phyloP scores from a whole-genome alignment of 2,113 vertebrate genomes.

The Pholis gunnellus region DNA sequence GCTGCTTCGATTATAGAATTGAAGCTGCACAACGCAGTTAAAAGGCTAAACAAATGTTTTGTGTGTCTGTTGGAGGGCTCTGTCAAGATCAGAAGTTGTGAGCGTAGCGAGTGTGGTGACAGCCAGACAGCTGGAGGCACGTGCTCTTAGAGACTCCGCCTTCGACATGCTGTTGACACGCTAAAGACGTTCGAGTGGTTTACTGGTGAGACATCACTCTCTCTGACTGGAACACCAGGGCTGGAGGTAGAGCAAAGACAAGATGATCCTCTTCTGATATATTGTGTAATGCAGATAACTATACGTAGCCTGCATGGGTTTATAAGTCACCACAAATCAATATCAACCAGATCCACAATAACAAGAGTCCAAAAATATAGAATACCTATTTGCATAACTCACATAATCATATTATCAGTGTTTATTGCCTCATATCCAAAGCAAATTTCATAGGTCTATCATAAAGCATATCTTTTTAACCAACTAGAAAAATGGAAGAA shows the following conservation, averaged over 20 bases:
- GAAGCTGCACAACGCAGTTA: conserved; percentile 4
- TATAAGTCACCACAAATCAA: not conserved
- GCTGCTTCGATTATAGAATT: conserved; percentile 19
- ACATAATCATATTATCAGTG: not conserved
- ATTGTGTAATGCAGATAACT: conserved; percentile 1
- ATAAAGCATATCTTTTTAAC: not conserved
- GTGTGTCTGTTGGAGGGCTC: conserved; percentile 24
- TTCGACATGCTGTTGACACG: conserved; percentile 71
- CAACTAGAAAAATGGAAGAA: not conserved
- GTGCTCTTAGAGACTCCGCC: conserved; percentile 35
- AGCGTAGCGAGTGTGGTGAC: conserved; percentile 63
- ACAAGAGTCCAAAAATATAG: not conserved
- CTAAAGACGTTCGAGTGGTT: conserved; percentile 51
- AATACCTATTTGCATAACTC: not conserved
- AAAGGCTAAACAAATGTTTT: conserved; percentile 1
- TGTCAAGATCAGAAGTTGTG: conserved; percentile 28
- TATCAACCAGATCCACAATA: conserved; percentile 1
- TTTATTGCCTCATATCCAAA: not conserved
- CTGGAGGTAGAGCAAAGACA: conserved; percentile 1
- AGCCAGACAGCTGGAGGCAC: conserved; percentile 62
- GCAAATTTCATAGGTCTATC: not conserved
- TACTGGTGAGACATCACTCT: conserved; percentile 15
- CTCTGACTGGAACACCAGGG: conserved; percentile 17
- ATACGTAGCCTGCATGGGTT: not conserved
- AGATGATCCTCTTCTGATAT: not conserved